Evolutionary conservation across 2,797 vertebrate genomes (phyloP).

Genomic region (Oreonectes daqikongensis): DNA sequence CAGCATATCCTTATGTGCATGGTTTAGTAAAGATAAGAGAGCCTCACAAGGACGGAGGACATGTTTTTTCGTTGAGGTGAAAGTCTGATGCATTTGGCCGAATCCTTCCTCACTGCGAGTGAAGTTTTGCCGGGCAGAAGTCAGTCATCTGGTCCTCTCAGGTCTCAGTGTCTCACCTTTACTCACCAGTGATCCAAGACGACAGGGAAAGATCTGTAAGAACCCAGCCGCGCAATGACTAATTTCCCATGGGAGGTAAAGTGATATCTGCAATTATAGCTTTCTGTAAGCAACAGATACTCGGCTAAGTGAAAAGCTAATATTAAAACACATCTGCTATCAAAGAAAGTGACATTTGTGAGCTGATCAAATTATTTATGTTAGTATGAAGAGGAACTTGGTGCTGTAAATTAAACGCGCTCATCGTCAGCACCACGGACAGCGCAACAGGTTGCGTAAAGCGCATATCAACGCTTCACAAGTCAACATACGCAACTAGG

Average conservation of each 20-base stretch:
- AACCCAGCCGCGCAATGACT: conserved; percentile 35
- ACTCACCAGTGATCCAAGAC: conserved; percentile 46
- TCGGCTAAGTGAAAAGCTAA: background rate
- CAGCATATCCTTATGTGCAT: background rate
- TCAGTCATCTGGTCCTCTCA: conserved; percentile 39
- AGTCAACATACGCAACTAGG: background rate
- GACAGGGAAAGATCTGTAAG: conserved; percentile 33
- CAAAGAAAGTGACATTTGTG: background rate
- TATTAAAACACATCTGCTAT: background rate
- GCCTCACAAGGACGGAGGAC: background rate
- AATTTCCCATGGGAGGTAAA: conserved; percentile 61
- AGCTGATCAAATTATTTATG: background rate
- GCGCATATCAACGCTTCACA: background rate
- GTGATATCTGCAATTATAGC: conserved; percentile 53
- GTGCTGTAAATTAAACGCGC: background rate
- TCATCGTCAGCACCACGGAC: conserved; percentile 72
- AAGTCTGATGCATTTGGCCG: conserved; percentile 15
- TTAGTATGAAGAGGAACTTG: conserved; percentile 1
- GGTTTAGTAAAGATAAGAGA: background rate
- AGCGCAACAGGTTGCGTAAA: conserved; percentile 56
- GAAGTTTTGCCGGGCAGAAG: conserved; percentile 31
- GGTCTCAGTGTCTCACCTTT: conserved; percentile 48
- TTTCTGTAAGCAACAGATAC: conserved; percentile 44
- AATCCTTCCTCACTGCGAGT: conserved; percentile 17
- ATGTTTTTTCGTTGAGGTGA: conserved; percentile 28